Percentiles rank a stretch among this genome's conserved stretches.
Conservation (phyloP, 2,888 invertebrate genomes). For the Drosophila putrida region DNA sequence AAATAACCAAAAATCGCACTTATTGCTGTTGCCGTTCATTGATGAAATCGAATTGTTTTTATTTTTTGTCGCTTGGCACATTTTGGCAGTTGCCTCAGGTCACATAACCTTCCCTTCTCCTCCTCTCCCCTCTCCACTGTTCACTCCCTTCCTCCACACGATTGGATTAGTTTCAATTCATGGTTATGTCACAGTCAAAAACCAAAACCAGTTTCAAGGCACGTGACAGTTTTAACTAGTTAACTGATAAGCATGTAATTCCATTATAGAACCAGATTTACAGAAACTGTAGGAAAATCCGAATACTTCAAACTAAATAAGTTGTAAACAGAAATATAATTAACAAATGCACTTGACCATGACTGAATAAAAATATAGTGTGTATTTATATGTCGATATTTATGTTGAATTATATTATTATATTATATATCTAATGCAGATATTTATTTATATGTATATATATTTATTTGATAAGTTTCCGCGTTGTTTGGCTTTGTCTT, state of each 20-base stretch:
- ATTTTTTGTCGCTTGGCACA: conserved; percentile 14
- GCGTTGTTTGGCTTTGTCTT: conserved; percentile 5
- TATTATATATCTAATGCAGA: background rate
- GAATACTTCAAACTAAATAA: background rate
- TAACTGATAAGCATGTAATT: conserved; percentile 9
- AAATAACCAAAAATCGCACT: conserved; percentile 3
- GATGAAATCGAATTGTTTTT: conserved; percentile 39
- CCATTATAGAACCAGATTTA: conserved; percentile 21
- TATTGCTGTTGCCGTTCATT: conserved; percentile 30
- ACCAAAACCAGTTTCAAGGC: conserved; percentile 13
- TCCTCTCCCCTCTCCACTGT: background rate
- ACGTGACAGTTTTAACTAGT: conserved; percentile 46
- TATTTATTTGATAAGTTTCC: conserved; percentile 27
- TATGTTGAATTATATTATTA: too few relatives aligned
- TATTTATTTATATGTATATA: too few relatives aligned
- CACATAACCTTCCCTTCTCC: conserved; percentile 11
- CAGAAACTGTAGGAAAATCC: conserved; percentile 2
- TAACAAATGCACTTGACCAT: conserved; percentile 32
- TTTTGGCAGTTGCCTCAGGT: conserved; percentile 11
- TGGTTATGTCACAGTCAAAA: conserved; percentile 47
- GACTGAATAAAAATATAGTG: background rate
- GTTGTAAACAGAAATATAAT: conserved; percentile 12
- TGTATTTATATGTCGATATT: too few relatives aligned
- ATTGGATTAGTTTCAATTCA: conserved; percentile 26
- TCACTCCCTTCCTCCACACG: conserved; percentile 2